These are phyloP conservation scores for Cantharis flavilabris DNA, from an alignment of 2,888 invertebrate genomes.

Conservation along the genomic window DNA sequence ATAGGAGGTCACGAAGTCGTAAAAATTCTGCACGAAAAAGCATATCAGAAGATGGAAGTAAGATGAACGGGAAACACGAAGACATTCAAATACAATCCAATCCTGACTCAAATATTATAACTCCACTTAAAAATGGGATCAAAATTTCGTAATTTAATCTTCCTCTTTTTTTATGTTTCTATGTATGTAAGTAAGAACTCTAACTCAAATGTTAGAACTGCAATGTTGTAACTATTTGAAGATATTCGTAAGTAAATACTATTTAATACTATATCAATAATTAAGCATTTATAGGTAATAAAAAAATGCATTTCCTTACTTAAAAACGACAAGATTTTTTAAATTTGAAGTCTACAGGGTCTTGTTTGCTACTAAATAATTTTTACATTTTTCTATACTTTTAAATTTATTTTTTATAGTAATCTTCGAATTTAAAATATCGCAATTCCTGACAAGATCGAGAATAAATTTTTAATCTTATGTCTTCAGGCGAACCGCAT, in stretches of 20 bases:
- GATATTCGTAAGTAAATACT: background rate
- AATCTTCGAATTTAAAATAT: background rate
- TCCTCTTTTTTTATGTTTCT: background rate
- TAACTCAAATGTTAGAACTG: background rate
- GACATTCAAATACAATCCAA: slow-evolving; percentile 10
- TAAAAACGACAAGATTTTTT: background rate
- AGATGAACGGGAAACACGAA: slow-evolving; percentile 20
- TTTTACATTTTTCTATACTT: background rate
- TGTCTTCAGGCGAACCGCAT: background rate
- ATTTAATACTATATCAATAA: background rate
- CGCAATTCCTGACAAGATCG: background rate
- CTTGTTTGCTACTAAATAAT: background rate
- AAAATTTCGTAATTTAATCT: slow-evolving; percentile 3
- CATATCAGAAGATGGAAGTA: slow-evolving; percentile 45
- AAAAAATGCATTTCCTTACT: background rate
- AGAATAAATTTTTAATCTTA: background rate
- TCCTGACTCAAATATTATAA: background rate
- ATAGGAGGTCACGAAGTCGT: slow-evolving; percentile 42
- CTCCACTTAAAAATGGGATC: slow-evolving; percentile 21
- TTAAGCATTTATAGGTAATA: background rate
- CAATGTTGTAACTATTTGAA: background rate
- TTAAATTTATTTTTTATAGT: background rate
- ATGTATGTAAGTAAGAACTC: background rate
- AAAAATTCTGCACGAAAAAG: slow-evolving; percentile 47
- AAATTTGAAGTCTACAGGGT: background rate